These are phyloP conservation scores for Ciconia boyciana DNA, from an alignment of 2,113 vertebrate genomes.

Conservation along the genomic window DNA sequence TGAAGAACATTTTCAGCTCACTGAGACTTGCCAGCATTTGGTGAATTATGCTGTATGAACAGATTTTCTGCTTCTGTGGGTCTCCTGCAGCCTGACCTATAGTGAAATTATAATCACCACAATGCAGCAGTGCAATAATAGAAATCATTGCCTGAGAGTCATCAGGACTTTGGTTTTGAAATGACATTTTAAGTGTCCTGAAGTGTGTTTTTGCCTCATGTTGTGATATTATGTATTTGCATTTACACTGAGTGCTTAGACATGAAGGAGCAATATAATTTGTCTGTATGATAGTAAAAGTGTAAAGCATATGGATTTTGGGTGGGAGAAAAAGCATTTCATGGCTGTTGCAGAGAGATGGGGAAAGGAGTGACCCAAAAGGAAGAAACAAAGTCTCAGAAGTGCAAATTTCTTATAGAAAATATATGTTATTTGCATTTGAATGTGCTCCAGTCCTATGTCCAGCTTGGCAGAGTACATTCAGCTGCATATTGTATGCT, in stretches of 20 bases:
- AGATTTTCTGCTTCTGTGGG: background rate
- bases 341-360: background rate
- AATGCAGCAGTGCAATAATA: background rate
- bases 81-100: background rate
- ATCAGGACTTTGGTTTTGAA: background rate
- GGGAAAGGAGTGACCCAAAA: background rate
- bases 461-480: background rate
- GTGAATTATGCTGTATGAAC: background rate
- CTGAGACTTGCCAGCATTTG: background rate
- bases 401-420: background rate
- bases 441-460: background rate
- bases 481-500: background rate
- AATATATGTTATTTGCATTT: constrained; percentile 42
- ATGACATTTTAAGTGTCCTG: background rate
- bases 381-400: background rate
- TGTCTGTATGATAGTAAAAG: background rate
- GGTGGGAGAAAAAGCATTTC: background rate
- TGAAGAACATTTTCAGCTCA: background rate
- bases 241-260: background rate
- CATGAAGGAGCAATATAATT: background rate
- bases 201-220: background rate
- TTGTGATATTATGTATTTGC: background rate
- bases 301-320: background rate
- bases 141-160: background rate
- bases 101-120: background rate